Evolutionary conservation across 2,113 vertebrate genomes (phyloP).

Genomic region (Nicator chloris): DNA sequence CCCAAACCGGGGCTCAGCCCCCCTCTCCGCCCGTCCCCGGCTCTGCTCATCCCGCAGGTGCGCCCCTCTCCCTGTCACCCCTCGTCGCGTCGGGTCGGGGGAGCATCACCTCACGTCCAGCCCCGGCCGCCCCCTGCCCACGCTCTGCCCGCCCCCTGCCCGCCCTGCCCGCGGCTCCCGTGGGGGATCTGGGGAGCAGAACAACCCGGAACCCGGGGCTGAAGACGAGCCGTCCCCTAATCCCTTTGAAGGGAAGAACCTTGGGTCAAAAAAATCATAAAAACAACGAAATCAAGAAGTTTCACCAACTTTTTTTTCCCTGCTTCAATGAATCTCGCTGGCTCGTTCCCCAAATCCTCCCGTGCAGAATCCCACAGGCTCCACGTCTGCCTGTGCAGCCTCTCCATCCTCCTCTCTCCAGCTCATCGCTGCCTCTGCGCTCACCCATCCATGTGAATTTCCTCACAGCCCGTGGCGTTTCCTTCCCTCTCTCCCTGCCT

Average conservation of each 20-base stretch:
- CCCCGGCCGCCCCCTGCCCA: background rate
- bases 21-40: background rate
- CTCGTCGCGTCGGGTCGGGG: background rate
- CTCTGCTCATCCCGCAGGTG: background rate
- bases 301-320: background rate
- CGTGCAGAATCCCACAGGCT: fast-evolving
- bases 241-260: background rate
- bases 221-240: no score
- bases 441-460: fast-evolving
- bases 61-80: background rate
- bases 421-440: background rate
- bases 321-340: fast-evolving
- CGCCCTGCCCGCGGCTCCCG: background rate
- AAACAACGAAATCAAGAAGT: background rate
- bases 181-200: background rate
- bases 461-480: fast-evolving
- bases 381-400: background rate
- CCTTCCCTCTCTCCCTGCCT: background rate
- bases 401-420: background rate
- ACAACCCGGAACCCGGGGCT: fast-evolving
- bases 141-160: background rate
- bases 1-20: background rate
- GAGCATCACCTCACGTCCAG: background rate
- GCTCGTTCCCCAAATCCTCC: background rate
- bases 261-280: background rate